Evolutionary conservation across 2,797 vertebrate genomes (phyloP).

Genomic region (Artibeus jamaicensis): DNA sequence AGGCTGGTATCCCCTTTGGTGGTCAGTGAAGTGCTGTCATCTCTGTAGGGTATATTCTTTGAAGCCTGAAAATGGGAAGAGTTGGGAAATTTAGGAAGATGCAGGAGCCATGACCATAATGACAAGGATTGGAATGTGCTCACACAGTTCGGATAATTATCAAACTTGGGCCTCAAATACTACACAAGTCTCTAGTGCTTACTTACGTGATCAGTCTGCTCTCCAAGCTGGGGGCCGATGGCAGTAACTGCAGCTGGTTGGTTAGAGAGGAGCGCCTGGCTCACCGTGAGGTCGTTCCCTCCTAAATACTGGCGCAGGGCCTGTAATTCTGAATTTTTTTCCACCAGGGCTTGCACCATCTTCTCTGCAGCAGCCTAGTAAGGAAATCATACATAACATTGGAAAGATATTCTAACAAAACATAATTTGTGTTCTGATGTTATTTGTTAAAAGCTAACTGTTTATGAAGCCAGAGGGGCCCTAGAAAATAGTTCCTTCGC

Average conservation of each 20-base stretch:
- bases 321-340: conserved; percentile 87
- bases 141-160: not conserved
- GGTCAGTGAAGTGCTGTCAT: not conserved
- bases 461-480: not conserved
- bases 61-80: conserved; percentile 77
- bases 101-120: not conserved
- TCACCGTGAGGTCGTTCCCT: conserved; percentile 81
- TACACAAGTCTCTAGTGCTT: not conserved
- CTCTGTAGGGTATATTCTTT: conserved; percentile 57
- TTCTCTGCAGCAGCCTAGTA: conserved; percentile 85
- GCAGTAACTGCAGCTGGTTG: not conserved
- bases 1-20: conserved; percentile 35
- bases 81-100: conserved; percentile 2
- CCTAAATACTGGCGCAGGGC: conserved; percentile 86
- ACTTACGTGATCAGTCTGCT: conserved; percentile 79
- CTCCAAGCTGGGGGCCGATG: not conserved
- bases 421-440: not conserved
- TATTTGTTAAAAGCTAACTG: not conserved
- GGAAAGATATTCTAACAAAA: not conserved
- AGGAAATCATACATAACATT: not conserved
- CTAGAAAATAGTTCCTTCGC: not conserved
- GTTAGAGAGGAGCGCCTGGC: conserved; percentile 38
- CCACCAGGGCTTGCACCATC: conserved; percentile 85
- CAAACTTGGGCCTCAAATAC: not conserved
- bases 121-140: not conserved